Evolutionary conservation across 37 sponge, comb jelly and placozoan species (phyloP).

Genomic region (Oopsacas minuta): DNA sequence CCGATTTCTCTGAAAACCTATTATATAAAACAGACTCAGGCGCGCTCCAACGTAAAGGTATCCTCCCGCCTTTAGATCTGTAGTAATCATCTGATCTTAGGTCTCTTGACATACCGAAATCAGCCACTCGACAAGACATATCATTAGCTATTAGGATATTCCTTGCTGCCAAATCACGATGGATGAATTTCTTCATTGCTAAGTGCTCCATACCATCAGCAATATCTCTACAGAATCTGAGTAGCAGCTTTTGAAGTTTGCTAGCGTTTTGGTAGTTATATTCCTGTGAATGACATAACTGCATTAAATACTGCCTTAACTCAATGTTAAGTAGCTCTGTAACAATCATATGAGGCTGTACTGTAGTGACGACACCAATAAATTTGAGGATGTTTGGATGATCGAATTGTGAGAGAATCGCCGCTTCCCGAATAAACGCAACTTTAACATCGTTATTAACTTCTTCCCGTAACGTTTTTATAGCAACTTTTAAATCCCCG

Average conservation of each 20-base stretch:
- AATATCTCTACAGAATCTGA: neutral
- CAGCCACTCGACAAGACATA: neutral
- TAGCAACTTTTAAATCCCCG: neutral
- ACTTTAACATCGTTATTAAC: neutral
- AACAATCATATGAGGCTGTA: neutral
- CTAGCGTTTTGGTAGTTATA: neutral
- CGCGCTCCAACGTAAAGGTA: neutral
- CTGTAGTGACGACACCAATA: neutral
- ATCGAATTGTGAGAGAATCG: conserved; percentile 8
- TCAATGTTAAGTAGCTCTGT: neutral
- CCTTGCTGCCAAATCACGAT: neutral
- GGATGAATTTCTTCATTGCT: neutral
- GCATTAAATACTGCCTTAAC: neutral
- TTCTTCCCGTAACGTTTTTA: neutral
- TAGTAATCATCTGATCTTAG: neutral
- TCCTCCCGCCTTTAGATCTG: neutral
- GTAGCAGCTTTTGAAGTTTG: neutral
- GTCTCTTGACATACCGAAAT: neutral
- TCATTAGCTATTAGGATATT: neutral
- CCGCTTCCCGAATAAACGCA: neutral
- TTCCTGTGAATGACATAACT: neutral
- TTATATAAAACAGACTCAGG: neutral
- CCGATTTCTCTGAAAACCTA: neutral
- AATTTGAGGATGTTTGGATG: neutral
- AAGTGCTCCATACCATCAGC: neutral